phyloP scores from a whole-genome alignment of 1,140 invertebrate species.

The Bombus consobrinus region DNA sequence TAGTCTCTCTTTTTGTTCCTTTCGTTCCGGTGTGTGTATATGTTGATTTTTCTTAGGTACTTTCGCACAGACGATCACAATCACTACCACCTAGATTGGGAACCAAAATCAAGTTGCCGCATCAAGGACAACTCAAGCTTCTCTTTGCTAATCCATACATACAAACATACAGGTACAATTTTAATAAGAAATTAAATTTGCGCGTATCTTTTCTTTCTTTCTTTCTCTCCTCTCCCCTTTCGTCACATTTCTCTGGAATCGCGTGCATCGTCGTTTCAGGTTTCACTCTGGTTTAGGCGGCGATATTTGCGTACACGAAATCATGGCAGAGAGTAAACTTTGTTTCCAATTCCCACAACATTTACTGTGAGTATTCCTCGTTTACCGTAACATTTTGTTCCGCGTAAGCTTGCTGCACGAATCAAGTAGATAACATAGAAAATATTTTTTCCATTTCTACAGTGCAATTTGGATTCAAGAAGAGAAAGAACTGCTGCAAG shows the following conservation, averaged over 20 bases:
- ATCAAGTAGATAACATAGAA: too few species aligned
- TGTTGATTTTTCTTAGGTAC: conserved; percentile 75
- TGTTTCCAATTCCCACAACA: conserved; percentile 94
- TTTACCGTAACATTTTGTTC: not conserved
- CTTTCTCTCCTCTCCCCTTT: not conserved
- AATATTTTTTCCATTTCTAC: not conserved
- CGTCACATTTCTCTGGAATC: not conserved
- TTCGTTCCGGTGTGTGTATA: not conserved
- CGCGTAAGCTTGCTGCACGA: too few species aligned
- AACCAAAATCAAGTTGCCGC: conserved; percentile 91
- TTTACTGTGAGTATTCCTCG: conserved; percentile 88
- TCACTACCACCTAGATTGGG: conserved; percentile 92
- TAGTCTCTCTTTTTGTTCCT: not conserved
- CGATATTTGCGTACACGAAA: conserved; percentile 96
- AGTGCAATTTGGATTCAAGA: conserved; percentile 95
- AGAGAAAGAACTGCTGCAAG: conserved; percentile 94
- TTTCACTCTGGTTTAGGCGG: conserved; percentile 95
- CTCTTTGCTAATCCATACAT: conserved; percentile 90
- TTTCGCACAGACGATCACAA: conserved; percentile 91
- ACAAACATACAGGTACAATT: conserved; percentile 88
- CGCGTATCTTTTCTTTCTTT: not conserved
- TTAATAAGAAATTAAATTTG: not conserved
- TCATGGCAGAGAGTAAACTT: conserved; percentile 95
- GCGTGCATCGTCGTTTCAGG: conserved; percentile 53
- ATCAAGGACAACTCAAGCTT: conserved; percentile 88